A percentile compares a stretch with the other conserved stretches of the same genome.
Conservation (phyloP, 1,140 invertebrate species). For the Aporrectodea caliginosa region DNA sequence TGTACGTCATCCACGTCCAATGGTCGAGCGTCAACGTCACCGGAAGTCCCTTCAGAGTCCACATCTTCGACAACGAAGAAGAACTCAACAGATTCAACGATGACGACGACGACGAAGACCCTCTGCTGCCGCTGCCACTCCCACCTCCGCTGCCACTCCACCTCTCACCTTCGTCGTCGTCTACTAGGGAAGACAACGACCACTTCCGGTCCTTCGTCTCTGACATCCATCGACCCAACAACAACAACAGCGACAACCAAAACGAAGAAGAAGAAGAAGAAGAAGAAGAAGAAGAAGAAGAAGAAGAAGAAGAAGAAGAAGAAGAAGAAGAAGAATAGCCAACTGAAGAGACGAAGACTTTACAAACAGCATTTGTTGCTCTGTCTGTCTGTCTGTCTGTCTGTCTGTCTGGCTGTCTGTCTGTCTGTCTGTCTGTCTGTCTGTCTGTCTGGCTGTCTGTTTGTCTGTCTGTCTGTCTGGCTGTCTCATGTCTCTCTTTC, state of each 20-base stretch:
- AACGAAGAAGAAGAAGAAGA: too few relatives aligned
- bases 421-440: too few relatives aligned
- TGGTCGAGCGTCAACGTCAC: slow-evolving; percentile 87
- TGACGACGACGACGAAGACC: neutral
- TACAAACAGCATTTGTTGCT: too few relatives aligned
- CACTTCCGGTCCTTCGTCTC: neutral
- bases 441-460: too few relatives aligned
- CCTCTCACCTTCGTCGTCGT: neutral
- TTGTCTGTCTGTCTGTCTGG: neutral
- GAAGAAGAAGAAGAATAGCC: neutral
- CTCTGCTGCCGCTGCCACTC: neutral
- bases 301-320: too few relatives aligned
- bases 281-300: too few relatives aligned
- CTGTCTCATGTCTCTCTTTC: neutral
- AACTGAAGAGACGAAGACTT: too few relatives aligned
- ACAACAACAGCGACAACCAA: too few relatives aligned
- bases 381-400: too few relatives aligned
- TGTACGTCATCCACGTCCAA: slow-evolving; percentile 94
- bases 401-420: too few relatives aligned
- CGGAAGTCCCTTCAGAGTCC: slow-evolving; percentile 42
- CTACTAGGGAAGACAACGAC: neutral
- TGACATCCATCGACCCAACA: neutral
- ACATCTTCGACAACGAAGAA: slow-evolving; percentile 49
- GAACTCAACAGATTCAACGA: slow-evolving; percentile 48
- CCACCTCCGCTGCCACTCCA: neutral